phyloP scores from a whole-genome alignment of 2,113 vertebrate genomes.

The Charadrius vociferus region DNA sequence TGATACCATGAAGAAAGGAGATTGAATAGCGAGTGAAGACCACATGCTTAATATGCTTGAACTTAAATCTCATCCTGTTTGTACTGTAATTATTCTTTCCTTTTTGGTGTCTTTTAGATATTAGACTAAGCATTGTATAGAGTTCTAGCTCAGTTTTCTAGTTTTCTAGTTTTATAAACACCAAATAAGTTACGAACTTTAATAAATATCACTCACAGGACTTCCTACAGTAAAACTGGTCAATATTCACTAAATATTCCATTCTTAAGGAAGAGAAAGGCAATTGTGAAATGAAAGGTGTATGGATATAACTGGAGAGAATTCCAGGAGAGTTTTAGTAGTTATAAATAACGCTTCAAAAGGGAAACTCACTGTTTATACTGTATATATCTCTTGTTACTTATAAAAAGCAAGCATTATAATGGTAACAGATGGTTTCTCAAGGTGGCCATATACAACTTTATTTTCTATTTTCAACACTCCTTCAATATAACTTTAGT shows the following conservation, averaged over 20 bases:
- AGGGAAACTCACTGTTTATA: background rate
- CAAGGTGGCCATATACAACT: background rate
- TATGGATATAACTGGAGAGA: background rate
- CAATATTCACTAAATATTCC: background rate
- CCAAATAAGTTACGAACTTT: background rate
- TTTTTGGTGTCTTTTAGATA: background rate
- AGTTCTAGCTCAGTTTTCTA: background rate
- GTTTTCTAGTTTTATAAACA: background rate
- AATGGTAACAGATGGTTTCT: conserved; percentile 16
- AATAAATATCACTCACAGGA: background rate
- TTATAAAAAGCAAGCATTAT: background rate
- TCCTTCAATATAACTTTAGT: background rate
- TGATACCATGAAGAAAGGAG: background rate
- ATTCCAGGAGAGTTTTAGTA: background rate
- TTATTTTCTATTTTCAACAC: background rate
- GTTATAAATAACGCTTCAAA: background rate
- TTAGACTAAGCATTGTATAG: background rate
- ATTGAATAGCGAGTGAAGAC: background rate
- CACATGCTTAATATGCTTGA: background rate
- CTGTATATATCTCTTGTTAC: background rate
- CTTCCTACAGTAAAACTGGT: background rate
- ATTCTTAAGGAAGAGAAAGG: background rate
- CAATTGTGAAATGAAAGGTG: background rate
- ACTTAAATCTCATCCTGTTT: background rate
- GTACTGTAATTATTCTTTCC: background rate